Evolutionary conservation across 53 echinoderm and acorn worm genomes (phyloP).

Genomic region (Glandiceps talaboti): DNA sequence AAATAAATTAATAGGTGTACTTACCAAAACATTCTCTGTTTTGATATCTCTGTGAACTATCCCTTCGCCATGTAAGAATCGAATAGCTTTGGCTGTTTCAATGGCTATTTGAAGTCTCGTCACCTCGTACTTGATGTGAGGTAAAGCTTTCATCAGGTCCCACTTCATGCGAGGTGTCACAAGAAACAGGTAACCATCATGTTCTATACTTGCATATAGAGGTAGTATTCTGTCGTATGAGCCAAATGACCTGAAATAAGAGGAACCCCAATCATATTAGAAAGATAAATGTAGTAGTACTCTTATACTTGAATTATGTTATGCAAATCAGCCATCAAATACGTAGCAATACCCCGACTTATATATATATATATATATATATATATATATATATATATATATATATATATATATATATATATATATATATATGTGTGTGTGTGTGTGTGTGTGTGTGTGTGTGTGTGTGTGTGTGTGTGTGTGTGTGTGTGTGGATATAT

Average conservation of each 20-base stretch:
- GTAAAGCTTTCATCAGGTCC: background rate
- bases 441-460: too few species aligned
- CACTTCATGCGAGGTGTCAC: background rate
- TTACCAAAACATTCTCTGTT: background rate
- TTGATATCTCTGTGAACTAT: background rate
- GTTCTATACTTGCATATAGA: background rate
- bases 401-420: too few species aligned
- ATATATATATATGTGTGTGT: too few species aligned
- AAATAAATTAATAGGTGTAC: too few species aligned
- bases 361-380: too few species aligned
- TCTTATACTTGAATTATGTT: too few species aligned
- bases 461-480: background rate
- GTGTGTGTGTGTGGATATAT: background rate
- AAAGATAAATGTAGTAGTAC: too few species aligned
- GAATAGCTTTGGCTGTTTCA: background rate
- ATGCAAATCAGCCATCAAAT: too few species aligned
- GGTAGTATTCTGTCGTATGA: background rate
- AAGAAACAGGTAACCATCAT: background rate
- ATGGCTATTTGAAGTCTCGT: background rate
- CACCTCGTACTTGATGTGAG: background rate
- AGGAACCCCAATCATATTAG: too few species aligned
- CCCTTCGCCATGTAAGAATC: background rate
- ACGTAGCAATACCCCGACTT: too few species aligned
- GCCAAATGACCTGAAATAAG: background rate
- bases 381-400: too few species aligned